Evolutionary conservation across 2,113 vertebrate genomes (phyloP).

Genomic region (Hystrix cristata): DNA sequence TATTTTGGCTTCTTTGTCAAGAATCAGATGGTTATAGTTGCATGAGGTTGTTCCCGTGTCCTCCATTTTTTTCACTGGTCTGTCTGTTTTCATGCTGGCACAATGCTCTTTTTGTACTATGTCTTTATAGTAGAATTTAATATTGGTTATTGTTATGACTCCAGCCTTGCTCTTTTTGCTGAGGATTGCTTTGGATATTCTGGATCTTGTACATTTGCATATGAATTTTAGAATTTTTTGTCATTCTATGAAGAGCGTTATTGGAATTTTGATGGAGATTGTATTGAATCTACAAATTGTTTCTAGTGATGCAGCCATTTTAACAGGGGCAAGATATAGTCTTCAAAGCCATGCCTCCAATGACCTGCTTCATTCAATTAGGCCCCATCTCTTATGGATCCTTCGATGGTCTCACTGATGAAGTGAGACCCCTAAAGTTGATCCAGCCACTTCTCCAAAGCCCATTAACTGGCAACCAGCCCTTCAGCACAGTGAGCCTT

Average conservation of each 20-base stretch:
- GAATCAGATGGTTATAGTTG: background rate
- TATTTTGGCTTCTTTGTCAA: background rate
- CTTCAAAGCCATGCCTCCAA: background rate
- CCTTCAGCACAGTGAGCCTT: background rate
- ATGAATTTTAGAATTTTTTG: background rate
- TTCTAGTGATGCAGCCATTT: background rate
- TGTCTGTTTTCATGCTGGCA: background rate
- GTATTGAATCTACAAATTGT: background rate
- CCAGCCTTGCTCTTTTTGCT: background rate
- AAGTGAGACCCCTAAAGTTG: background rate
- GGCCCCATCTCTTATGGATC: background rate
- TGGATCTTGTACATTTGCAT: background rate
- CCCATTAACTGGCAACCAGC: background rate
- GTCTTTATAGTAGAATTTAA: background rate
- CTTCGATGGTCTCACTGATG: background rate
- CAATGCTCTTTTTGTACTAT: background rate
- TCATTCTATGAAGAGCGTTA: background rate
- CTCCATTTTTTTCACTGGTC: background rate
- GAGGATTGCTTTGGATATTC: background rate
- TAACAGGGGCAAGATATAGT: background rate
- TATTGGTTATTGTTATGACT: background rate
- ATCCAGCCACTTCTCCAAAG: background rate
- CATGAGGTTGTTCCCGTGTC: background rate
- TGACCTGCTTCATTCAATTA: background rate
- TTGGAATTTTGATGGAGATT: background rate